Percentiles rank a stretch among this genome's conserved stretches.
Evolutionary conservation across 2,113 vertebrate genomes (phyloP).

Genomic region (rat (Rattus norvegicus)): DNA sequence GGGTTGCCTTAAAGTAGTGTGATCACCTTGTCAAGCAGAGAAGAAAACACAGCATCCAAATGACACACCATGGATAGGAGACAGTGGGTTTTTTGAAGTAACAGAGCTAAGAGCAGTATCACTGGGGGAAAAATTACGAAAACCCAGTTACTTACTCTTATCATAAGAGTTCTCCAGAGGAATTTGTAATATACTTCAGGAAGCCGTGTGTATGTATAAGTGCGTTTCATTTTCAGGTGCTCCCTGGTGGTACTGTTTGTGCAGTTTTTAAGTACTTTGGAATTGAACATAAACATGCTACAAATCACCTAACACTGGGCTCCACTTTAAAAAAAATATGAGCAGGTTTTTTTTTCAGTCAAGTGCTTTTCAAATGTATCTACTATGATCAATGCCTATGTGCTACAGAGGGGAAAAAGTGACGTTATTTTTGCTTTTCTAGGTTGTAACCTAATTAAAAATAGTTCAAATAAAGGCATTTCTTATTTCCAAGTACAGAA

Average conservation of each 20-base stretch:
- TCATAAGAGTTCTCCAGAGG: constrained; percentile 35
- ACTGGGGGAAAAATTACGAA: neutral
- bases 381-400: neutral
- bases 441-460: constrained; percentile 52
- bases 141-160: neutral
- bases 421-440: neutral
- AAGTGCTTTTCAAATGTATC: neutral
- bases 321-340: constrained; percentile 46
- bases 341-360: constrained; percentile 5
- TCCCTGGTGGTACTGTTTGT: constrained; percentile 54
- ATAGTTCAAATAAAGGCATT: neutral
- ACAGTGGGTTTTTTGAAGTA: neutral
- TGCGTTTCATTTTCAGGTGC: constrained; percentile 68
- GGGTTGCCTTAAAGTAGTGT: neutral
- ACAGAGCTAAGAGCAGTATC: neutral
- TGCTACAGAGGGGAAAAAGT: constrained; percentile 14
- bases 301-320: constrained; percentile 68
- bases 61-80: neutral
- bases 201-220: constrained; percentile 36
- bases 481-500: constrained; percentile 43
- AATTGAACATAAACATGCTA: constrained; percentile 69
- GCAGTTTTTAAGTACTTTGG: constrained; percentile 51
- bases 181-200: constrained; percentile 40
- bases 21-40: neutral
- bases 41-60: neutral